Percentiles rank a stretch among this genome's conserved stretches.
These are phyloP conservation scores for Platichthys flesus DNA, from an alignment of 2,113 vertebrate species.

Conservation along the genomic window DNA sequence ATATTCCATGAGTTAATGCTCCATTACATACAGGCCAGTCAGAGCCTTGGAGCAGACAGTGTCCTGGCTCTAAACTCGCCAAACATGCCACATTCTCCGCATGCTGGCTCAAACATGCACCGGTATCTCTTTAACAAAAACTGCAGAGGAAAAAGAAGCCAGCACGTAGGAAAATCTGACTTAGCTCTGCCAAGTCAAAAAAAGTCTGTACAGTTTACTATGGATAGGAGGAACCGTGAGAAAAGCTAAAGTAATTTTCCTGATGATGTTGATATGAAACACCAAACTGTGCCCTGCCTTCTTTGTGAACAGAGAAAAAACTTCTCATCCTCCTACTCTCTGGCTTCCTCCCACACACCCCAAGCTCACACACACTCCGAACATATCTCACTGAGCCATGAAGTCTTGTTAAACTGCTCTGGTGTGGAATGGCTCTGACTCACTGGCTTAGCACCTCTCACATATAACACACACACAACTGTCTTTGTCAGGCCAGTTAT, in stretches of 20 bases:
- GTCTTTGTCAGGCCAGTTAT: background rate
- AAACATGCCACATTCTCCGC: slow-evolving; percentile 8
- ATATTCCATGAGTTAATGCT: slow-evolving; percentile 49
- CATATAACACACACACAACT: background rate
- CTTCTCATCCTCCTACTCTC: background rate
- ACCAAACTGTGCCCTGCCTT: background rate
- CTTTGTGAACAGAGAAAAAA: background rate
- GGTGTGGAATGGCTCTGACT: slow-evolving; percentile 38
- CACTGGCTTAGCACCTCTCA: slow-evolving; percentile 28
- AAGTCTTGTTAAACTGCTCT: slow-evolving; percentile 41
- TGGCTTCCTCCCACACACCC: slow-evolving; percentile 9
- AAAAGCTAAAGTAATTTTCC: background rate
- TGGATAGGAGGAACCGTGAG: background rate
- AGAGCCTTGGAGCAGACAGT: slow-evolving; percentile 23
- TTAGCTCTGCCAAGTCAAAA: background rate
- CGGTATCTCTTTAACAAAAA: slow-evolving; percentile 32
- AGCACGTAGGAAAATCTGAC: slow-evolving; percentile 40
- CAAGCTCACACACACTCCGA: slow-evolving; percentile 25
- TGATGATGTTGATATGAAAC: background rate
- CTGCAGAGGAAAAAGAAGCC: background rate
- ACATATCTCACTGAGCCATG: slow-evolving; percentile 61
- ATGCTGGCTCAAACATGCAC: no score
- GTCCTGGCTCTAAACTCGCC: slow-evolving; percentile 48
- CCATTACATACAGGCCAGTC: slow-evolving; percentile 6
- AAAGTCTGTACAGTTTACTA: slow-evolving; percentile 9